Evolutionary conservation across 2,888 invertebrate genomes (phyloP).

Genomic region (Cerceris rybyensis): DNA sequence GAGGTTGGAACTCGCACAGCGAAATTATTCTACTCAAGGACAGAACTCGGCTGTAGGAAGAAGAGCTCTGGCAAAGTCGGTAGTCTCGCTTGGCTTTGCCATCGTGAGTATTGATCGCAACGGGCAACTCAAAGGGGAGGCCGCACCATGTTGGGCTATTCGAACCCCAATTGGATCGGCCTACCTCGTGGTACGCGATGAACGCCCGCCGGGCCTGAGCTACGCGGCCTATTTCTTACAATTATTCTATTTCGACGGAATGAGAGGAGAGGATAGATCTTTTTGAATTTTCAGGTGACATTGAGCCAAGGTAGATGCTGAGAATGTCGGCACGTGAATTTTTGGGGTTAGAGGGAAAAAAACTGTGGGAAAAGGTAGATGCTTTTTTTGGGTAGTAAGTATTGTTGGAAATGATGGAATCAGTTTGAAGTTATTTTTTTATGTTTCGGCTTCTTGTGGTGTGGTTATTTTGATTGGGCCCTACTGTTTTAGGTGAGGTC

Average conservation of each 20-base stretch:
- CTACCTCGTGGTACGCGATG: conserved; percentile 57
- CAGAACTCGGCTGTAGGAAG: conserved; percentile 41
- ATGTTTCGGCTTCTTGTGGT: no score
- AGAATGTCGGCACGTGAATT: no score
- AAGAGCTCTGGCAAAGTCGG: conserved; percentile 52
- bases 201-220: conserved; percentile 17
- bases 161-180: conserved; percentile 73
- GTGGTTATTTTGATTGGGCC: no score
- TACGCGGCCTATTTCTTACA: conserved; percentile 55
- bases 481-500: no score
- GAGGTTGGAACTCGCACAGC: not conserved
- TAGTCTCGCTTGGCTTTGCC: conserved; percentile 63
- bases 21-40: conserved; percentile 42
- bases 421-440: no score
- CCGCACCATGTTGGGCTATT: conserved; percentile 67
- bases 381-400: no score
- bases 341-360: no score
- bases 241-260: not conserved
- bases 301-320: no score
- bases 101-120: conserved; percentile 70
- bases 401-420: no score
- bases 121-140: conserved; percentile 67
- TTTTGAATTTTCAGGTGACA: no score
- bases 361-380: no score
- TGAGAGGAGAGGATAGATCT: no score